Percentiles rank a stretch among this genome's conserved stretches.
Conservation (phyloP, 2,113 vertebrate genomes). For the Gambusia affinis region DNA sequence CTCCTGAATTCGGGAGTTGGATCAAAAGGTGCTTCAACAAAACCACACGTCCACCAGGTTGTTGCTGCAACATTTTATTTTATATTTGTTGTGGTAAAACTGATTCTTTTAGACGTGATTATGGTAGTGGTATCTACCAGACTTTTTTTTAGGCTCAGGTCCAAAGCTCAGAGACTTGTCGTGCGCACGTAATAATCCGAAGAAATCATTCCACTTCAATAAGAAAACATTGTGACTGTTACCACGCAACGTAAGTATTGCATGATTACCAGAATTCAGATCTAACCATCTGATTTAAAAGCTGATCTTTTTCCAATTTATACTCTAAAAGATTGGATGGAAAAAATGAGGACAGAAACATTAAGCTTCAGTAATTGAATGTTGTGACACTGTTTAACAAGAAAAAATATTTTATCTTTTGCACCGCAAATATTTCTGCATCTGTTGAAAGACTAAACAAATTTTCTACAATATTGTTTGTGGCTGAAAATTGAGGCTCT, state of each 20-base stretch:
- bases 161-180: no score
- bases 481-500: background rate
- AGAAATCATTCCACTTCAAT: background rate
- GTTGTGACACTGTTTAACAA: background rate
- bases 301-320: background rate
- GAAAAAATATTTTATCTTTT: background rate
- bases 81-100: no score
- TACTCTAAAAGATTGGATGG: background rate
- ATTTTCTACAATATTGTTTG: no score
- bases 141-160: background rate
- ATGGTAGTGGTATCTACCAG: background rate
- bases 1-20: no score
- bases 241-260: background rate
- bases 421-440: background rate
- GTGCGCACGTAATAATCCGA: background rate
- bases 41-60: background rate
- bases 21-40: no score
- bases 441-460: background rate
- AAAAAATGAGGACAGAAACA: background rate
- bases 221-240: background rate
- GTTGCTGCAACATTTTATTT: background rate
- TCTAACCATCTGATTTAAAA: background rate
- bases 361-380: background rate
- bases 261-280: background rate
- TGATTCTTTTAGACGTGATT: background rate